Base-by-base conservation (phyloP, 2,113 vertebrate species). In the Macrotus californicus region DNA sequence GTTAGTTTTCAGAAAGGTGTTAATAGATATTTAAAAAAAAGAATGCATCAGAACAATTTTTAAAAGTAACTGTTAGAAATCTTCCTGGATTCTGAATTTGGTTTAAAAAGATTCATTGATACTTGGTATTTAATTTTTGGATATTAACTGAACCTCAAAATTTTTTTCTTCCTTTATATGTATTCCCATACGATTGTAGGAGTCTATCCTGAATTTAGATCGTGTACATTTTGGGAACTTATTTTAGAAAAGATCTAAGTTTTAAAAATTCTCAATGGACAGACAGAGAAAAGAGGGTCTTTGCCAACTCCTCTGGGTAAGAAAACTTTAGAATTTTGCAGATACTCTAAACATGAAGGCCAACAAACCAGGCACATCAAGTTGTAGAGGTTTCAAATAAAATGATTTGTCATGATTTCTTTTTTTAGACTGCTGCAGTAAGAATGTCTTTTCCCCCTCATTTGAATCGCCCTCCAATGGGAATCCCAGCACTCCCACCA, bases 361-460 rank as follows among this genome's bases (percentile, higher is more conserved):
- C 93, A 97, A 89, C 88, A 96, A 95, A 94, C 43, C 90, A 97
- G 82, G 94, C 94, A 94, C 75, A 91, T 80, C 12, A 15, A 79
- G 70, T 91, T 93, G 56, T 84, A 34, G 95, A 82, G 73, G 77
- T 95, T 96, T 94, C 89, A 96, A 96, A 89, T 97, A 93, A 95
- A 94, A 91, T 91, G 61, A 93, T 95, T 94, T 97, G 86, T 95
- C 72, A 6, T n/a, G 72, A 81, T 97, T 84, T 80, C 94, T 91
- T 98, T 84, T 69, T 86, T 87, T 93, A 99, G 99, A 98, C 98
- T 96, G 96, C 96, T 98, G 97, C 98, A 94, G 96, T 96, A 97
- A 99, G 97, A 97, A 99, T 99, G 99, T 99, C 99, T 92, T 99
- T 99, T 80, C 99, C 99, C 94, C 99, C 99, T 97, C 99, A 99